Percentiles rank a stretch among this genome's conserved stretches.
Evolutionary conservation across 1,140 invertebrate species (phyloP).

Genomic region (Neuroterus valhalla): DNA sequence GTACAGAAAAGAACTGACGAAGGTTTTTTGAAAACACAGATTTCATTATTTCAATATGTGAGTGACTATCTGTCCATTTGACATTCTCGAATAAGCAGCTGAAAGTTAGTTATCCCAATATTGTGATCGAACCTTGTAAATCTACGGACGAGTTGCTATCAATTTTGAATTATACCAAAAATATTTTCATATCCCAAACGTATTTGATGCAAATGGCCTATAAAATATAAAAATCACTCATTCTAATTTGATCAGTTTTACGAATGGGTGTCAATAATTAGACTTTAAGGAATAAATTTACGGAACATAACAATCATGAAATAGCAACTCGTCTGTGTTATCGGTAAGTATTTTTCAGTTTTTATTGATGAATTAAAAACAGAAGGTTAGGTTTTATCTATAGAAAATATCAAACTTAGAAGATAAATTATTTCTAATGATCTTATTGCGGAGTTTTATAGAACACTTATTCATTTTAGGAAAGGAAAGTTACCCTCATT

Average conservation of each 20-base stretch:
- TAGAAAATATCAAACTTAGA: neutral
- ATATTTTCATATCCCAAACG: neutral
- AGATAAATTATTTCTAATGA: too few relatives aligned
- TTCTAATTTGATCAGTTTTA: neutral
- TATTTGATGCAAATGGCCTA: neutral
- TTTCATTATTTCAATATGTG: too few relatives aligned
- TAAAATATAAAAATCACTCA: neutral
- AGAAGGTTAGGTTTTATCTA: too few relatives aligned
- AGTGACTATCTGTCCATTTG: neutral
- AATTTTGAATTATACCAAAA: neutral
- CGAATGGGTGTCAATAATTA: neutral
- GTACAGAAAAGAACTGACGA: too few relatives aligned
- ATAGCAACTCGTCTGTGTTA: neutral
- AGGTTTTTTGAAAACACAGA: too few relatives aligned
- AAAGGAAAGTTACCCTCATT: conserved; percentile 6
- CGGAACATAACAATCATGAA: neutral
- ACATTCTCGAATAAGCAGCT: neutral
- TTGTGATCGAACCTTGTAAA: conserved; percentile 31
- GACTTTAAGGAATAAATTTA: neutral
- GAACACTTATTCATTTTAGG: neutral
- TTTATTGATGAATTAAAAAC: too few relatives aligned
- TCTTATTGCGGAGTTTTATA: neutral
- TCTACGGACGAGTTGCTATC: neutral
- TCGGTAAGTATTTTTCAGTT: too few relatives aligned
- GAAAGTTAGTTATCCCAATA: neutral